A percentile compares a stretch with the other conserved stretches of the same genome.
phyloP scores from a whole-genome alignment of 2,888 invertebrate species.

The Volucella inanis region DNA sequence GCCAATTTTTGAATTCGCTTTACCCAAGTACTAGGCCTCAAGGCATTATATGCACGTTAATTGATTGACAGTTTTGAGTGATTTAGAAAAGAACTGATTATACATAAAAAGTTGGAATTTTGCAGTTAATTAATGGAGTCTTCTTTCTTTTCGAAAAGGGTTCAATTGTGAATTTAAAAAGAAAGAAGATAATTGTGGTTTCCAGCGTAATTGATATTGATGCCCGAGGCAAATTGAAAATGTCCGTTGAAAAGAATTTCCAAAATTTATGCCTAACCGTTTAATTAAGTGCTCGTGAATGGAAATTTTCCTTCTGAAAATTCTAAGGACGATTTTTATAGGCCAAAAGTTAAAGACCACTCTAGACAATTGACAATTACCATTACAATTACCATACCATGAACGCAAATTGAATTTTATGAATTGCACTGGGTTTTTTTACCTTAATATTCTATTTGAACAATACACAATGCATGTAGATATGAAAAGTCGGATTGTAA shows the following conservation, averaged over 20 bases:
- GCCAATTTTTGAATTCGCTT: neutral
- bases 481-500: too few relatives aligned
- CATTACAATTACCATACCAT: too few relatives aligned
- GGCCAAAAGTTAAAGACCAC: too few relatives aligned
- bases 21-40: conserved; percentile 20
- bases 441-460: too few relatives aligned
- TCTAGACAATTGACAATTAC: too few relatives aligned
- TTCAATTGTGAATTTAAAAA: conserved; percentile 6
- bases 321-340: too few relatives aligned
- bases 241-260: neutral
- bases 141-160: conserved; percentile 54
- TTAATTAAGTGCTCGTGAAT: too few relatives aligned
- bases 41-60: conserved; percentile 45
- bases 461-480: too few relatives aligned
- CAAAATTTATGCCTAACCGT: neutral
- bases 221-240: conserved; percentile 43
- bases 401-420: too few relatives aligned
- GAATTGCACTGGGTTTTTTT: too few relatives aligned
- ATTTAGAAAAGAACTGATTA: conserved; percentile 37
- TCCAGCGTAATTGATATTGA: conserved; percentile 64
- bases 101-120: conserved; percentile 37
- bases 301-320: too few relatives aligned
- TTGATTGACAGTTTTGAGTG: conserved; percentile 69
- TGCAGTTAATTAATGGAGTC: conserved; percentile 53
- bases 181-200: conserved; percentile 36